Base-by-base conservation (phyloP, 2,113 vertebrate species). In the Diphyllodes magnificus region DNA sequence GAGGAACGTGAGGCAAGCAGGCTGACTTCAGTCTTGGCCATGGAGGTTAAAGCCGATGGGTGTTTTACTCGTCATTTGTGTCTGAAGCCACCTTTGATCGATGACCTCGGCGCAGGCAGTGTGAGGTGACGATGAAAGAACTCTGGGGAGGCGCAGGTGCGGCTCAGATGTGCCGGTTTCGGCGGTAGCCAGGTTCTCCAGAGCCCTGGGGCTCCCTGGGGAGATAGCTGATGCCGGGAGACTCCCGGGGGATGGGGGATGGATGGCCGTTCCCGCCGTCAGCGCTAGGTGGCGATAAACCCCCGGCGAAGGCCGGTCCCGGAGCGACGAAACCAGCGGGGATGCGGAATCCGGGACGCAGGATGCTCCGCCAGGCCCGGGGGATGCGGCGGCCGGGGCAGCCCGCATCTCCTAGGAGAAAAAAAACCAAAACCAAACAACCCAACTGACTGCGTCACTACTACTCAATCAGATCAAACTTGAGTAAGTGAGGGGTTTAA, bases 201-300 rank as follows among this genome's bases (percentile, higher is more conserved):
- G 5, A 31, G 9, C 50, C n/a, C 31, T 3, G 14, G 1, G 42
- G 23, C 27, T 9, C 6, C 13, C 22, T 9, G 16, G 3, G 2
- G 9, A 13, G 9, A 1, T 1, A 0, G 4, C 30, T 1, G 21
- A 4, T 9, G 10, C 33, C 13, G 0, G 47, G n/a, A 42, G 63
- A 6, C 7, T 54, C 40, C 30, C 0, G 6, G 25, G 33, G 20
- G 10, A 4, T 1, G 6, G 35, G 35, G 0, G 0, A 0, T 20
- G 37, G 25, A n/a, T 20, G 42, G 54, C 39, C 10, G 49, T 56
- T 88, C 35, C 44, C 13, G 10, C 25, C 3, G 22, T 4, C 54
- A 64, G 82, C 96, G 42, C 94, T 75, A 96, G 96, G 37, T 96
- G 97, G 96, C 63, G 91, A 59, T 93, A 17, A 27, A 6, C 10